Base-by-base conservation (phyloP, 2,113 vertebrate species). In the Oenanthe melanoleuca region DNA sequence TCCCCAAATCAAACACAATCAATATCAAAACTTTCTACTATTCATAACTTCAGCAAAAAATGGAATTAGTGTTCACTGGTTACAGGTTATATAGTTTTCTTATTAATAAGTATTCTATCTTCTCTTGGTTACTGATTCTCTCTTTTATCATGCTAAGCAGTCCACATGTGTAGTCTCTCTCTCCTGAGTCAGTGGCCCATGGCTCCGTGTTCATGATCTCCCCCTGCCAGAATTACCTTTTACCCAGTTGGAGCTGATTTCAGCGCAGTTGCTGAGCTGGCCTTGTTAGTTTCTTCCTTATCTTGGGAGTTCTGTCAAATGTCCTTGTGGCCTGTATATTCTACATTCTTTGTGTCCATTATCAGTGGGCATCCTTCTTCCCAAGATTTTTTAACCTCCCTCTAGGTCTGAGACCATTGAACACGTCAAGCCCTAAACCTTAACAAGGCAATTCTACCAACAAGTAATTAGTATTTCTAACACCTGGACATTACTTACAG, bases 71-170 rank as follows among this genome's bases (percentile, higher is more conserved):
- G n/a, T 34, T 67, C 61, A 60, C 7, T 22, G 13, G 6, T 8
- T 67, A 26, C 11, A 67, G 22, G 29, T 31, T 40, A 31, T 11
- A 40, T 10, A 10, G 9, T 67, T 40, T 47, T 67, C 9, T 53
- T 45, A 53, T 12, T 53, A 67, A 31, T 74, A 22, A 25, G 11
- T 18, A 34, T 31, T 81, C 16, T n/a, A 38, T n/a, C 16, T 38
- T 74, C 28, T 47, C 11, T 8, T 47, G 24, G 14, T 47, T 53
- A 67, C 47, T 15, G 16, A 47, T 12, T 60, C 13, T 53, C 11
- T 60, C 0, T 0, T 38, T 53, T 53, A 47, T 52, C n/a, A 38
- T 45, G 28, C 8, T 29, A 38, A 53, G 38, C 38, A 60, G 37
- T 60, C 12, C 33, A 44, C 7, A 45, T 11, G 7, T n/a, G 29